Percentiles rank a stretch among this genome's conserved stretches.
These are phyloP conservation scores for Dysidea cf. avara DNA, from an alignment of 37 sponge, comb jelly and placozoan species.

Conservation along the genomic window DNA sequence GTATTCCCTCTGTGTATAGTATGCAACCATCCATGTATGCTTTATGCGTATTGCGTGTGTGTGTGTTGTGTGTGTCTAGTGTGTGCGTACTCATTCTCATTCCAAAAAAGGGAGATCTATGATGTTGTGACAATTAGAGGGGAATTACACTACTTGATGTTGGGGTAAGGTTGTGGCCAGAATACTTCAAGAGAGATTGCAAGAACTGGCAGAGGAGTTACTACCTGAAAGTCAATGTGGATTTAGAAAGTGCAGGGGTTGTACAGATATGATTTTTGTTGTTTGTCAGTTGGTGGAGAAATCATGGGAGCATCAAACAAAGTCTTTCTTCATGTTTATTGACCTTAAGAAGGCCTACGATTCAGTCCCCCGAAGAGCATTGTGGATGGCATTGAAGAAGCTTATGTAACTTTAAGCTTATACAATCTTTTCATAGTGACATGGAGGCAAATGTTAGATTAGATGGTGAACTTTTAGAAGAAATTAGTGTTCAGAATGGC, in stretches of 20 bases:
- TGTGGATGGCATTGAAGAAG: slow-evolving; percentile 3
- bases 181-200: neutral
- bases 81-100: too few species aligned
- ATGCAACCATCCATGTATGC: too few species aligned
- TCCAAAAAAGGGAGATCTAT: too few species aligned
- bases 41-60: too few species aligned
- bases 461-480: slow-evolving; percentile 2
- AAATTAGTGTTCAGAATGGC: slow-evolving; percentile 5
- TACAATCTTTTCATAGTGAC: slow-evolving; percentile 22
- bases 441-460: slow-evolving; percentile 17
- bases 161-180: slow-evolving; percentile 11
- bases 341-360: slow-evolving; percentile 21
- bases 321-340: too few species aligned
- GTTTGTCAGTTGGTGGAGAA: too few species aligned
- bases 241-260: neutral
- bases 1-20: too few species aligned
- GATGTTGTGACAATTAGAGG: slow-evolving; percentile 1
- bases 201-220: neutral
- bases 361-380: neutral
- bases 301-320: too few species aligned
- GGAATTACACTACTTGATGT: slow-evolving; percentile 17
- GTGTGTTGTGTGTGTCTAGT: too few species aligned
- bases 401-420: slow-evolving; percentile 5
- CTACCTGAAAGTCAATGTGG: neutral
- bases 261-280: neutral